These are phyloP conservation scores for Pseudopleuronectes americanus DNA, from an alignment of 2,797 vertebrate genomes.

Conservation along the genomic window DNA sequence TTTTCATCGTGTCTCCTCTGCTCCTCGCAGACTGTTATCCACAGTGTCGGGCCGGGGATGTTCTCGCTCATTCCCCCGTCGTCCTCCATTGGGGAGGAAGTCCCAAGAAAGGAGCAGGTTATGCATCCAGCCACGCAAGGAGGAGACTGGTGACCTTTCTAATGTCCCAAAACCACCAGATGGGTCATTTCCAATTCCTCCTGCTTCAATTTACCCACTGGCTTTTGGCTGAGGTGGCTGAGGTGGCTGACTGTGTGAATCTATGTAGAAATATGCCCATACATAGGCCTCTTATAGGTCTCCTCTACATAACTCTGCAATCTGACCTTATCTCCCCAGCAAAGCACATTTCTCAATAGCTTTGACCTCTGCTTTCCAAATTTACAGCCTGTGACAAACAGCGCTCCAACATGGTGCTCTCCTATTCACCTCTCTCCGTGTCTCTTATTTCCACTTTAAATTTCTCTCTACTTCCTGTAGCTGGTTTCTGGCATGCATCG, in stretches of 20 bases:
- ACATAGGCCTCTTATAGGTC: conserved; percentile 3
- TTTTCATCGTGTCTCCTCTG: conserved; percentile 42
- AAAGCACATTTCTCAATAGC: conserved; percentile 54
- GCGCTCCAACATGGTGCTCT: conserved; percentile 5
- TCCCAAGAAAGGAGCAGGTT: background rate
- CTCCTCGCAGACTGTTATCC: conserved; percentile 48
- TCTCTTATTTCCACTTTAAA: conserved; percentile 33
- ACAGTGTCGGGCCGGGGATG: conserved; percentile 29
- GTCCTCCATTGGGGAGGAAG: conserved; percentile 1
- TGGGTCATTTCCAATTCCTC: background rate
- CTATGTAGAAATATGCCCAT: conserved; percentile 28
- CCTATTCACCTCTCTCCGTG: conserved; percentile 32
- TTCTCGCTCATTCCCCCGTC: conserved; percentile 10
- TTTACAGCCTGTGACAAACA: conserved; percentile 47
- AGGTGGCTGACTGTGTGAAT: background rate
- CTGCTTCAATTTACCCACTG: background rate
- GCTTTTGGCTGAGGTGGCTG: background rate
- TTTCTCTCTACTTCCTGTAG: no score
- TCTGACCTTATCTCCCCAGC: conserved; percentile 53
- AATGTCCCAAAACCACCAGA: conserved; percentile 12
- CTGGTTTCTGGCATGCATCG: no score
- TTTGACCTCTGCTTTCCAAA: conserved; percentile 60
- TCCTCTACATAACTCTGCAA: conserved; percentile 31
- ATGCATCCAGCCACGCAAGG: conserved; percentile 7
- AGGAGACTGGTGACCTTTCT: background rate